Evolutionary conservation across 2,888 invertebrate species (phyloP).

Genomic region (Clitarchus hookeri): DNA sequence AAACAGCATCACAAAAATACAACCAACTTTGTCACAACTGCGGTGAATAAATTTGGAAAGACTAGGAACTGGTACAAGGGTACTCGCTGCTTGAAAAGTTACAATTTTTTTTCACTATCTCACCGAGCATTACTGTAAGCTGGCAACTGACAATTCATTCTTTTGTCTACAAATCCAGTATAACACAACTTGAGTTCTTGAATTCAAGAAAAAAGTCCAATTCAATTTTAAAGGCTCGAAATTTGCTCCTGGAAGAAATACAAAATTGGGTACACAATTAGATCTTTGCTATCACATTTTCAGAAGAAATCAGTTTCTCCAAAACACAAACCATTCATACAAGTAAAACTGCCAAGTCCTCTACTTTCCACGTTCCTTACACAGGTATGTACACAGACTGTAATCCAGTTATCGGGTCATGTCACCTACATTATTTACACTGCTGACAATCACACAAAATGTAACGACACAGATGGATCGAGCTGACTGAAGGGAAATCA

Average conservation of each 20-base stretch:
- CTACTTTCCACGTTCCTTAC: background rate
- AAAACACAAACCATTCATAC: background rate
- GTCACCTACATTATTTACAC: background rate
- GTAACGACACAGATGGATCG: background rate
- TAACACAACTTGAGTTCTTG: no score
- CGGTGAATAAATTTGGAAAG: background rate
- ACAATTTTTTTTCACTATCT: background rate
- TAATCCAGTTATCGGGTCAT: background rate
- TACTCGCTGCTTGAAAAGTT: background rate
- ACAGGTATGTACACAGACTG: background rate
- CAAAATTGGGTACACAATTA: background rate
- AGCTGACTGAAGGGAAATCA: background rate
- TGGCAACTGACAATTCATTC: background rate
- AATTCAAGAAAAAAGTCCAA: no score
- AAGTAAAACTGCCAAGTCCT: no score
- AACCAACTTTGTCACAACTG: background rate
- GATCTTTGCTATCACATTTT: background rate
- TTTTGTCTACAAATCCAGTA: no score
- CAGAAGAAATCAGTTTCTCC: background rate
- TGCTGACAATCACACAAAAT: background rate
- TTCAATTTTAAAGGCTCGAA: no score
- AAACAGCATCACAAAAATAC: background rate
- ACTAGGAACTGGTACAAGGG: background rate
- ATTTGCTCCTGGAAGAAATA: background rate
- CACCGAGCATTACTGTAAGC: background rate